Evolutionary conservation across 2,113 vertebrate genomes (phyloP), one percentile per base, ranked within the genome.

Genomic region (Chaenocephalus aceratus): DNA sequence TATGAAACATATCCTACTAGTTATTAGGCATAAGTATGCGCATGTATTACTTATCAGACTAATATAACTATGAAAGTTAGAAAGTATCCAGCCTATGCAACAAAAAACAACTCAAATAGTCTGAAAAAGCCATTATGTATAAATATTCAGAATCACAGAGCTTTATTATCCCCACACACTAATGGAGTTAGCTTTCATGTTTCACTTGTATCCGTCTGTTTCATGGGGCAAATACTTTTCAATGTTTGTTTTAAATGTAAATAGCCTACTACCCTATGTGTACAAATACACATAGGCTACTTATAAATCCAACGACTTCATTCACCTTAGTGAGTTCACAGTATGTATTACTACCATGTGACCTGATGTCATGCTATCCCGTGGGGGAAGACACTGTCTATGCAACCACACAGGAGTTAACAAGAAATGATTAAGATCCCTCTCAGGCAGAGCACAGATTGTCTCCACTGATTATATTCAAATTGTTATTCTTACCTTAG

Each of bases 401-500:
- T 52, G 14, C 15, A 52, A 36, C 30, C 54, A 44, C 45, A 26
- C 30, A 86, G 54, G 59, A 54, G 41, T 23, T 79, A 61, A 80
- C n/a, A 54, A 61, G 66, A 75, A 57, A 72, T 56, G 2, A 44
- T 10, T 3, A 2, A 44, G 59, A 63, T 67, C 52, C 65, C 7
- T 0, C 53, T 26, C 41, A 58, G 48, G 46, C 30, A 62, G 21
- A 49, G 56, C 45, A 65, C n/a, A 75, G 15, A n/a, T 36, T n/a
- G 41, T 63, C 57, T 56, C 54, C 18, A 5, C 30, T 65, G 53
- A 72, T 57, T 63, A 10, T 16, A 16, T 65, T 45, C 53, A 62
- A 85, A 82, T 52, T 88, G 68, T 82, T 90, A 82, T 84, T 83
- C 64, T 61, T 72, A 84, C 70, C 67, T 75, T 52, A 65, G 56